Evolutionary conservation across 2,113 vertebrate species (phyloP), one percentile per base, ranked within the genome.

Genomic region (Paradoxurus hermaphroditus): DNA sequence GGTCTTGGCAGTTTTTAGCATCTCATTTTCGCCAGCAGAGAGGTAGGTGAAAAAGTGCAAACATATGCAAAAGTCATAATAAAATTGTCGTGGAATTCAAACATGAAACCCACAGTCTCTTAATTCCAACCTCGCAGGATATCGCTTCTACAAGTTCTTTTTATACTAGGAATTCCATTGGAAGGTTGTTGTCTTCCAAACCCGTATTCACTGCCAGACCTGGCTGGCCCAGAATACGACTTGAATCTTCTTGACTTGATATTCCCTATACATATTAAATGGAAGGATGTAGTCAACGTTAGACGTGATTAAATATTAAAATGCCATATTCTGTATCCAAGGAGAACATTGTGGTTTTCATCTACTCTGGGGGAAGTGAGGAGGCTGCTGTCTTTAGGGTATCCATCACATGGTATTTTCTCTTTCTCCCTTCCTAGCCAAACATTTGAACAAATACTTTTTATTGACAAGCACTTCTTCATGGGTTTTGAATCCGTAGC

Each of bases 11-110:
- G 83, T 39, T 78, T 59, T 70, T 83, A 72, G 39, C 44, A 85
- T 94, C 36, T 23, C 46, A 9, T 90, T 96, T 95, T 95, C 7
- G 41, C 62, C 73, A 85, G 16, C 12, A n/a, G 34, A 82, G 12
- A 90, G 63, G 75, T 63, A 92, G 39, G 84, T 78, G 49, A 89
- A 85, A 95, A 92, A 53, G 36, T 84, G 1, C 31, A 94, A 94
- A 34, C 53, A 39, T 63, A 79, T 51, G 27, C 56, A 73, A 79
- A 51, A 49, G 31, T 12, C 62, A 92, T 25, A 56, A 79, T 67
- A 44, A 87, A 86, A 94, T 90, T 41, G 36, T 41, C 44, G 21
- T 34, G 34, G 31, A 68, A 62, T 81, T 82, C 86, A 85, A 86
- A 51, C 65, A 72, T 31, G 39, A 53, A 94, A 51, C 27, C 7